These are phyloP conservation scores for Pantala flavescens DNA, from an alignment of 1,140 invertebrate genomes.

Conservation along the genomic window DNA sequence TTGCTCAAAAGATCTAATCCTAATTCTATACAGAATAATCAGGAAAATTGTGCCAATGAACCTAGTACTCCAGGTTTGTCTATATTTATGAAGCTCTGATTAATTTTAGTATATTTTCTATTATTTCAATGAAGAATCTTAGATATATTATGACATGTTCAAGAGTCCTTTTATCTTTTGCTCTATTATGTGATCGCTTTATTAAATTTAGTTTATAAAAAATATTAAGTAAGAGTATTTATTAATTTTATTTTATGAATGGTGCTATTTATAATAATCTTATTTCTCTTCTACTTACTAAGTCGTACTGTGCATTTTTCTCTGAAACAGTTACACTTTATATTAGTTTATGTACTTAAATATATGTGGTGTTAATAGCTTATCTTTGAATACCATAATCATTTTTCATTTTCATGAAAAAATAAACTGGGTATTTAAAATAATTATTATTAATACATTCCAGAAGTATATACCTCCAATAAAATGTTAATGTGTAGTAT, in stretches of 20 bases:
- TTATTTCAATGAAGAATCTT: neutral
- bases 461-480: neutral
- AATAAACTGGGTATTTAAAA: neutral
- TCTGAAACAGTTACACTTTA: too few relatives aligned
- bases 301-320: neutral
- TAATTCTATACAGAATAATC: slow-evolving; percentile 50
- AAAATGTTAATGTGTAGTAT: neutral
- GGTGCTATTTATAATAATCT: neutral
- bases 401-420: too few relatives aligned
- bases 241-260: neutral
- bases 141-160: neutral
- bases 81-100: neutral
- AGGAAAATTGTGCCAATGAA: slow-evolving; percentile 31
- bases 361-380: too few relatives aligned
- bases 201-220: neutral
- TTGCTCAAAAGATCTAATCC: slow-evolving; percentile 62
- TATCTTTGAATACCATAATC: too few relatives aligned
- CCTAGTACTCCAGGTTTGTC: slow-evolving; percentile 35
- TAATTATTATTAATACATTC: neutral
- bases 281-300: neutral
- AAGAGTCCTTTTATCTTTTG: neutral
- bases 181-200: neutral
- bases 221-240: neutral
- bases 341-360: too few relatives aligned
- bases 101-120: neutral